These are phyloP conservation scores for Eupeodes corollae DNA, from an alignment of 1,140 invertebrate genomes.

Conservation along the genomic window DNA sequence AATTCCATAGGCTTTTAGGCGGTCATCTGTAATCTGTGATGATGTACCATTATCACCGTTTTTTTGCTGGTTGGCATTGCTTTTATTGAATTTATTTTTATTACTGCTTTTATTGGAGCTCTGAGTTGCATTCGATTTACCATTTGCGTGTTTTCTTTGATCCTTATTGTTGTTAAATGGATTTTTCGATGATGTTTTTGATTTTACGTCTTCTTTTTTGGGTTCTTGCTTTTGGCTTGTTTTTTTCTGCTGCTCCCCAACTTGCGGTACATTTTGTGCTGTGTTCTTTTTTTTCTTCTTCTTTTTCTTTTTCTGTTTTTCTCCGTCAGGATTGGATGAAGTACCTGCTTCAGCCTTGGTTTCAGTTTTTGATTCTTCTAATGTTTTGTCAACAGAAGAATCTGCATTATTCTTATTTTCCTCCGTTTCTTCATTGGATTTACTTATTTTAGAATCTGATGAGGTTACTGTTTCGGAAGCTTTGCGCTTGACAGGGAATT, in stretches of 20 bases:
- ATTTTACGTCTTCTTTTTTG: not conserved
- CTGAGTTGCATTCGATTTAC: slow-evolving; percentile 21
- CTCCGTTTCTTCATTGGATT: slow-evolving; percentile 3
- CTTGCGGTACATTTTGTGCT: slow-evolving; percentile 3
- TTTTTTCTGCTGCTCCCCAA: not conserved
- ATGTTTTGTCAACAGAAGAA: not conserved
- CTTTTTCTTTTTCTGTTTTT: slow-evolving; percentile 24
- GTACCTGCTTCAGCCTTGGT: not conserved
- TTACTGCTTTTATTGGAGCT: slow-evolving; percentile 12
- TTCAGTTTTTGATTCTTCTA: not conserved
- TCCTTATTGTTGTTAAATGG: slow-evolving; percentile 13
- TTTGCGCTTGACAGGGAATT: too few species aligned
- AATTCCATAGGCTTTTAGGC: slow-evolving; percentile 78
- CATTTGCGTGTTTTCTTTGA: slow-evolving; percentile 15
- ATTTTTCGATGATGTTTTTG: slow-evolving; percentile 11
- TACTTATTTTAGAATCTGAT: too few species aligned
- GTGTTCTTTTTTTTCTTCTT: slow-evolving; percentile 15
- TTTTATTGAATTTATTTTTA: not conserved
- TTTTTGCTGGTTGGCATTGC: too few species aligned
- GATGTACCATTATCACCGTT: slow-evolving; percentile 4
- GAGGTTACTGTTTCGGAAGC: too few species aligned
- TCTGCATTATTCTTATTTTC: not conserved
- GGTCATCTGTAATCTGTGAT: slow-evolving; percentile 44
- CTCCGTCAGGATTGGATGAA: slow-evolving; percentile 8
- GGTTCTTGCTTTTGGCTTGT: slow-evolving; percentile 12